These are phyloP conservation scores for Chaetogeoica ovagalla DNA, from an alignment of 2,888 invertebrate genomes.

Conservation along the genomic window DNA sequence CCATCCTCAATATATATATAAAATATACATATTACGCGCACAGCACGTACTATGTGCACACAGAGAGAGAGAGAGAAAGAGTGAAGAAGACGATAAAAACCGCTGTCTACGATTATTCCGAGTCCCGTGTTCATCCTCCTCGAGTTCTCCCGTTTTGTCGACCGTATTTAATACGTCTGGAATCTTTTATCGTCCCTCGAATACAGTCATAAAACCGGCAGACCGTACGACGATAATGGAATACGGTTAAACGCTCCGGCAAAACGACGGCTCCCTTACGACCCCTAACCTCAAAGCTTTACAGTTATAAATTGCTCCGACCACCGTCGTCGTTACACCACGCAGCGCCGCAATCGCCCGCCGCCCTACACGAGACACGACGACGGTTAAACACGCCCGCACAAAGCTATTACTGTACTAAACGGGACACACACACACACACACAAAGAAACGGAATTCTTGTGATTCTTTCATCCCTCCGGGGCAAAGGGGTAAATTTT, in stretches of 20 bases:
- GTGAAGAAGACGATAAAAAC: constrained; percentile 41
- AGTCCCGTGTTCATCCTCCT: constrained; percentile 45
- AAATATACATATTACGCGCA: neutral
- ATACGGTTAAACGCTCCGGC: constrained; percentile 52
- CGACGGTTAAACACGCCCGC: too few species aligned
- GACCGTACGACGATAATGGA: constrained; percentile 52
- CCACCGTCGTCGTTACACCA: too few species aligned
- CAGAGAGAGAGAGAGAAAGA: too few species aligned
- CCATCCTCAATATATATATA: neutral
- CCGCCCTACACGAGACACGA: too few species aligned
- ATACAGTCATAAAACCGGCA: constrained; percentile 52
- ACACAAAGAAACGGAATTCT: constrained; percentile 37
- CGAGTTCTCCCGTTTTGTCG: constrained; percentile 50
- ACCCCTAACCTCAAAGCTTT: constrained; percentile 48
- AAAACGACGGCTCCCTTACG: constrained; percentile 46
- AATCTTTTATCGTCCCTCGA: constrained; percentile 52
- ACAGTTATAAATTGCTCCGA: constrained; percentile 46
- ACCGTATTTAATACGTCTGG: constrained; percentile 53
- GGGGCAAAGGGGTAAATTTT: constrained; percentile 29
- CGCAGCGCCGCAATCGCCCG: too few species aligned
- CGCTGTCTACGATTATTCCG: constrained; percentile 48
- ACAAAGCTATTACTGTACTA: constrained; percentile 24
- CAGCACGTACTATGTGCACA: neutral
- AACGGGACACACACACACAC: constrained; percentile 20
- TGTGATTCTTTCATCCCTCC: too few species aligned